These are phyloP conservation scores for Pogonus chalceus DNA, from an alignment of 1,140 invertebrate species.

Conservation along the genomic window DNA sequence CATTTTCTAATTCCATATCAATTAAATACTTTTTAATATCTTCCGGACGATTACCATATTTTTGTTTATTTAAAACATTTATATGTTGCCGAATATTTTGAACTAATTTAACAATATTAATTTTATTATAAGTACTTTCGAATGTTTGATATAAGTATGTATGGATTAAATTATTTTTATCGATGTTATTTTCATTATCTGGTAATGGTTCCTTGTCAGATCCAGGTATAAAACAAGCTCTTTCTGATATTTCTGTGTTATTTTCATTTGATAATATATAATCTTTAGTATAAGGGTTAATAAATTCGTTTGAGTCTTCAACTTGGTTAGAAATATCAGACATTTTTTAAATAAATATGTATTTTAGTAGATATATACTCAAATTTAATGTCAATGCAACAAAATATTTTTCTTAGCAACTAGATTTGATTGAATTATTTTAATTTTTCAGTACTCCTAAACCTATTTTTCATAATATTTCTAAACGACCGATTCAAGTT, in stretches of 20 bases:
- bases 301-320: too few relatives aligned
- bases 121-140: too few relatives aligned
- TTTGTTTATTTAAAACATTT: not conserved
- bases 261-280: too few relatives aligned
- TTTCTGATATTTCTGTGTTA: conserved; percentile 7
- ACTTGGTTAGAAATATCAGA: too few relatives aligned
- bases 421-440: conserved; percentile 11
- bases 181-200: conserved; percentile 3
- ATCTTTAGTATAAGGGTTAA: too few relatives aligned
- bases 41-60: not conserved
- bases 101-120: too few relatives aligned
- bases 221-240: conserved; percentile 3
- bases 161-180: not conserved
- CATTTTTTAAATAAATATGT: too few relatives aligned
- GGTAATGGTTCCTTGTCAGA: not conserved
- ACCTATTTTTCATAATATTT: conserved; percentile 58
- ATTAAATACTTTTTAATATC: conserved; percentile 24
- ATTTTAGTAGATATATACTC: too few relatives aligned
- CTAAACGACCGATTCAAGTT: conserved; percentile 48
- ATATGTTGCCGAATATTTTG: too few relatives aligned
- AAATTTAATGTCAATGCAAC: too few relatives aligned
- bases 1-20: not conserved
- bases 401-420: too few relatives aligned
- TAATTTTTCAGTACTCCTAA: conserved; percentile 48
- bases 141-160: too few relatives aligned